Conservation (phyloP, 1,140 invertebrate species). For the Chironomus striatipennis region DNA sequence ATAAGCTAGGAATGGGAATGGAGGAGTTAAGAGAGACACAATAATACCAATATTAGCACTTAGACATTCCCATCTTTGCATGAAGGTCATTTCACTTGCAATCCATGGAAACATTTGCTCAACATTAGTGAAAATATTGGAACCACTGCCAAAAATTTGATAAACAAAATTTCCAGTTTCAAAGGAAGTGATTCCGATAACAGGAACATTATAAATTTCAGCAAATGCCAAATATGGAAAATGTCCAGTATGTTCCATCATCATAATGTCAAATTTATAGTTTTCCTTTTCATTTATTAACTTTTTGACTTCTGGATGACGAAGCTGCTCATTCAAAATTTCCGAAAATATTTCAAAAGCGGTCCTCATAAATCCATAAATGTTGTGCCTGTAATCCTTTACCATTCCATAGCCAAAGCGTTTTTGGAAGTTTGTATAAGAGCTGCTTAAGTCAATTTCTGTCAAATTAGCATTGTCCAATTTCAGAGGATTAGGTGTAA, state of each 20-base stretch:
- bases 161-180: background rate
- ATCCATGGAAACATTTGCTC: background rate
- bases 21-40: background rate
- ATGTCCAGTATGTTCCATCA: background rate
- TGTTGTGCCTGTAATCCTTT: background rate
- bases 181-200: background rate
- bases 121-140: background rate
- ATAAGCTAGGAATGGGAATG: background rate
- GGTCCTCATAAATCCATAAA: background rate
- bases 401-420: background rate
- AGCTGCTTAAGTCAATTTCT: background rate
- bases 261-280: background rate
- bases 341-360: background rate
- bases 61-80: background rate
- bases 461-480: background rate
- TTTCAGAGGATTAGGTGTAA: constrained; percentile 36
- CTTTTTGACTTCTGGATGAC: background rate
- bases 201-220: background rate
- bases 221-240: background rate
- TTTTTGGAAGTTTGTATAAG: background rate
- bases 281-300: background rate
- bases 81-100: background rate
- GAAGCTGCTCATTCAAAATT: background rate
- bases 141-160: background rate
- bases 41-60: background rate